Percentiles rank a stretch among this genome's conserved stretches.
Evolutionary conservation across 2,113 vertebrate species (phyloP).

Genomic region (Chlorodrepanis virens): DNA sequence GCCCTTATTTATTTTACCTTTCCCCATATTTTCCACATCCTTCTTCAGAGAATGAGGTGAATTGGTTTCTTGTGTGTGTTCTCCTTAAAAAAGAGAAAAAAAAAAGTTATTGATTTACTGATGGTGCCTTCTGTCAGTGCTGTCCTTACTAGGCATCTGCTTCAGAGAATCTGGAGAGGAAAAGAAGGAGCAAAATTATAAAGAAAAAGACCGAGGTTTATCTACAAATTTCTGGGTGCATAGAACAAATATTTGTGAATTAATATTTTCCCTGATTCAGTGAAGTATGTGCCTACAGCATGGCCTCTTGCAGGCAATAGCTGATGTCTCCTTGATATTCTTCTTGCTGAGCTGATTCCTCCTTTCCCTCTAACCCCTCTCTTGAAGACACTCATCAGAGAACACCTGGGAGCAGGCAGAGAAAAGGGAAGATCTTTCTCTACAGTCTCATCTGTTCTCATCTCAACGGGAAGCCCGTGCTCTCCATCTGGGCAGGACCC

Average conservation of each 20-base stretch:
- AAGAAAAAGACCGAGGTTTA: background rate
- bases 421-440: background rate
- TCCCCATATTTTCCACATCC: conserved; percentile 96
- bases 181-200: fast-evolving
- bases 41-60: conserved; percentile 91
- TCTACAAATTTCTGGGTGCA: fast-evolving
- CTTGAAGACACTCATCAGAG: background rate
- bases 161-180: background rate
- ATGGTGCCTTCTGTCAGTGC: background rate
- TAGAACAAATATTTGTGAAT: too few relatives aligned
- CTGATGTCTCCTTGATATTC: fast-evolving
- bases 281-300: background rate
- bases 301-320: background rate
- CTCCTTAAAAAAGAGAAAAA: conserved; percentile 74
- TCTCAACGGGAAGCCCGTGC: fast-evolving
- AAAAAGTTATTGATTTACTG: conserved; percentile 34
- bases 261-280: background rate
- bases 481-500: background rate
- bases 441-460: background rate
- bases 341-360: background rate
- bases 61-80: conserved; percentile 84
- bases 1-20: conserved; percentile 83
- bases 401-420: background rate
- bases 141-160: background rate
- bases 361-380: background rate